These are phyloP conservation scores for Leucophenga varia DNA, from an alignment of 1,140 invertebrate species.

Conservation along the genomic window DNA sequence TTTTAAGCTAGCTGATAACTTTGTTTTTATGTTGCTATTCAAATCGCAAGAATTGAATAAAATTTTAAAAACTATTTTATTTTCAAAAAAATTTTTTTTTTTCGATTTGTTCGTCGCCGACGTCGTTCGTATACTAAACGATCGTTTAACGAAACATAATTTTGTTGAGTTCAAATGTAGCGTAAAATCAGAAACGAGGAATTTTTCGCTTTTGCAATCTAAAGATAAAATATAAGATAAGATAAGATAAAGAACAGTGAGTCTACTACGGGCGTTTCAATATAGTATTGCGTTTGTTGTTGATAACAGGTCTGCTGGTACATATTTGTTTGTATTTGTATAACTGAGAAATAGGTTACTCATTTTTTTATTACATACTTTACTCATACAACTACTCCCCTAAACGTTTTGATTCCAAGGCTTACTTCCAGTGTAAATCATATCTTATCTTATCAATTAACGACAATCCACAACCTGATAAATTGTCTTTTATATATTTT, in stretches of 20 bases:
- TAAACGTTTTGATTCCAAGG: no score
- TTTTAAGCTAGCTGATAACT: neutral
- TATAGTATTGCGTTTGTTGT: neutral
- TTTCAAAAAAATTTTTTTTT: slow-evolving; percentile 4
- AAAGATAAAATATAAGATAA: slow-evolving; percentile 4
- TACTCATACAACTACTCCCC: no score
- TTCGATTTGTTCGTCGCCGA: slow-evolving; percentile 40
- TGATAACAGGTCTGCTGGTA: slow-evolving; percentile 40
- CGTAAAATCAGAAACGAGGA: slow-evolving; percentile 22
- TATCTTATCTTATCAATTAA: no score
- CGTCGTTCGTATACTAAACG: slow-evolving; percentile 39
- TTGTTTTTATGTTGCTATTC: no score
- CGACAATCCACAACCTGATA: no score
- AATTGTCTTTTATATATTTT: no score
- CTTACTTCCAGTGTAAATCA: no score
- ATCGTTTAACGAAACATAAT: slow-evolving; percentile 9
- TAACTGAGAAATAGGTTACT: slow-evolving; percentile 39
- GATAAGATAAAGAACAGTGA: slow-evolving; percentile 32
- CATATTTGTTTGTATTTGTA: no score
- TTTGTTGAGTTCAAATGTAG: slow-evolving; percentile 17
- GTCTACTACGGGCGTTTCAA: neutral
- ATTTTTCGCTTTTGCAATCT: slow-evolving; percentile 48
- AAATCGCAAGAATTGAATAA: no score
- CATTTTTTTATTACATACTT: slow-evolving; percentile 20
- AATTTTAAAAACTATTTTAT: neutral